Percentiles rank a stretch among this genome's conserved stretches.
Conservation (phyloP, 2,888 invertebrate species). For the Heliconius ismenius region DNA sequence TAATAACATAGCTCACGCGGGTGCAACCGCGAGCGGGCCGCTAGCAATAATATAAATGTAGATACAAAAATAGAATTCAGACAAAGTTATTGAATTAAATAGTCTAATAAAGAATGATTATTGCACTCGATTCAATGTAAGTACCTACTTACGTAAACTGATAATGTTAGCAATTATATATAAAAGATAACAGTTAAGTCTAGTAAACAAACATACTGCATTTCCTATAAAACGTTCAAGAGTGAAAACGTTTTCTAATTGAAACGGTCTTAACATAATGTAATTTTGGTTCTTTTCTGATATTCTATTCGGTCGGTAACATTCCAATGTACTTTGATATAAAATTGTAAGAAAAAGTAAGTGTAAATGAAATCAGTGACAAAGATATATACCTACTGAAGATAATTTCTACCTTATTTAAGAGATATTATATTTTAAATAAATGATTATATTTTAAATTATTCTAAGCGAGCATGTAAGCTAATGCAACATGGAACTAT, state of each 20-base stretch:
- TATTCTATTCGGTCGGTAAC: too few species aligned
- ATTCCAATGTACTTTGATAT: neutral
- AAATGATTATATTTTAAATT: neutral
- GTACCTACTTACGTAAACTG: neutral
- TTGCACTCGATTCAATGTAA: neutral
- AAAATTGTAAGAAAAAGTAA: neutral
- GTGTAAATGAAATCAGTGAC: neutral
- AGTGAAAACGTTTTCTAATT: neutral
- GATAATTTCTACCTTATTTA: neutral
- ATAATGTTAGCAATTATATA: neutral
- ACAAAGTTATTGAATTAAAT: neutral
- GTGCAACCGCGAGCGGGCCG: too few species aligned
- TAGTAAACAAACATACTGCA: neutral
- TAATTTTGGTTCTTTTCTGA: too few species aligned
- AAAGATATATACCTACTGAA: neutral
- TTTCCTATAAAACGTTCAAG: neutral
- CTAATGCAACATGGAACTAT: conserved; percentile 56
- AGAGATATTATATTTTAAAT: neutral
- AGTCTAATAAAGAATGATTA: neutral
- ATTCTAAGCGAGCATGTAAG: neutral
- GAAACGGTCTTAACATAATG: neutral
- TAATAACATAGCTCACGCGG: too few species aligned
- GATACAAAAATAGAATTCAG: neutral
- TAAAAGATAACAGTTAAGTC: neutral
- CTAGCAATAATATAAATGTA: too few species aligned